Evolutionary conservation across 2,888 invertebrate genomes (phyloP), one percentile per base, ranked within the genome.

Genomic region (Selenia dentaria): DNA sequence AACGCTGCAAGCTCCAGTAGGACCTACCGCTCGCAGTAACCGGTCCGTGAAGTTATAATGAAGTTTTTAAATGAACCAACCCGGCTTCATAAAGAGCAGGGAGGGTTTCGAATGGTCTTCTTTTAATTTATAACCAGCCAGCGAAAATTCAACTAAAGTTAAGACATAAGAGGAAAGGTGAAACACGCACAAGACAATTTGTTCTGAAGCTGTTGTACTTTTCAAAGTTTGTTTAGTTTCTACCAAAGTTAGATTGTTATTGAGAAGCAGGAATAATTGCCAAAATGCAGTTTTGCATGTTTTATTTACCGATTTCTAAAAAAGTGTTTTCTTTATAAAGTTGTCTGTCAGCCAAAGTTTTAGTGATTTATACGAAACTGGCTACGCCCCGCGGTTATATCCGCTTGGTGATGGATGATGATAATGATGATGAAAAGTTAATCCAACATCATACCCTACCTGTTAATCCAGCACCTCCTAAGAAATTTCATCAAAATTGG

Each of bases 41-140:
- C 61, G 56, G 51, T 45, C 67, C 70, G 69, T 73, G 68, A 75
- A 74, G 66, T 78, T 79, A 73, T 78, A 77, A 78, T 76, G 76
- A 79, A 78, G 75, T 78, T 78, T 77, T 78, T 74, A 79, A 79
- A 81, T 82, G 80, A 79, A 79, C 67, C 65, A 47, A 46, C 54
- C 59, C 59, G 59, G 67, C 60, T 68, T 68, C 62, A 74, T 75
- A 75, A 72, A 76, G 64, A 63, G 65, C 64, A 58, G 59, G 60
- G 68, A 51, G 62, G 59, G 67, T 65, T 69, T 73, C 71, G 67
- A 70, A 71, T 75, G 71, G 70, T 72, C 70, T 71, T 70, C 71
- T 71, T 75, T 77, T 77, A 76, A 77, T 75, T 75, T 75, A 73
- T 65, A 74, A 68, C 64, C n/a, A n/a, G 62, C 53, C 53, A 20